Percentiles rank a stretch among this genome's conserved stretches.
Evolutionary conservation across 2,113 vertebrate genomes (phyloP).

Genomic region (Ictidomys tridecemlineatus): DNA sequence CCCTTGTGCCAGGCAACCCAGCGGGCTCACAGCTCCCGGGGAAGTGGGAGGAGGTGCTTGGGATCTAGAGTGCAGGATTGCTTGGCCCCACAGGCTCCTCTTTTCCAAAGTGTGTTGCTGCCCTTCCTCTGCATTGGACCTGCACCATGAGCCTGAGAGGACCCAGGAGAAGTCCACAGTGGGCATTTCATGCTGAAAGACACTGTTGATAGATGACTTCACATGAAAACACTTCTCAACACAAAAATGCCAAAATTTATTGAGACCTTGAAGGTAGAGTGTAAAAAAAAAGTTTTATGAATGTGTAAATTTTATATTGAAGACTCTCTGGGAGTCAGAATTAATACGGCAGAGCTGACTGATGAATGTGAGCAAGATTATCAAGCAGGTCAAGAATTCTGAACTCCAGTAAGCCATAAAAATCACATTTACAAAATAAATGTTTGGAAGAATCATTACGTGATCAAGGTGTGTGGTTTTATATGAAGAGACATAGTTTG

Average conservation of each 20-base stretch:
- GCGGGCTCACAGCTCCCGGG: not conserved
- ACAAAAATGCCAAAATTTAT: not conserved
- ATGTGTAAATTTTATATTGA: not conserved
- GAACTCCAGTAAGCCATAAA: not conserved
- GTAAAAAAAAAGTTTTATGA: not conserved
- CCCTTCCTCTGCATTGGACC: not conserved
- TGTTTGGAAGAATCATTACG: not conserved
- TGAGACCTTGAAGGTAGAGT: not conserved
- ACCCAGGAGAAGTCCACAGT: not conserved
- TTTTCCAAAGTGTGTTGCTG: not conserved
- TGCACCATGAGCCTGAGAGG: not conserved
- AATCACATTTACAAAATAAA: not conserved
- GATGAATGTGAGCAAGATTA: not conserved
- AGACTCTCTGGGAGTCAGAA: not conserved
- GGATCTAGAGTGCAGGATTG: not conserved
- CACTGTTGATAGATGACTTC: not conserved
- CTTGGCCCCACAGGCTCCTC: too few relatives aligned
- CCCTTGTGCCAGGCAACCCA: accelerated
- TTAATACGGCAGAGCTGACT: not conserved
- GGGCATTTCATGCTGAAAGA: not conserved
- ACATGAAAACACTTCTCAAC: not conserved
- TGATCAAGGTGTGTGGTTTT: not conserved
- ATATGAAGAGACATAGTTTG: not conserved
- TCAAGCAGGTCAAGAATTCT: not conserved
- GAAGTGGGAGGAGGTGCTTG: accelerated